Percentiles rank a stretch among this genome's conserved stretches.
phyloP scores from a whole-genome alignment of 1,140 invertebrate genomes.

The Phymastichus coffea region DNA sequence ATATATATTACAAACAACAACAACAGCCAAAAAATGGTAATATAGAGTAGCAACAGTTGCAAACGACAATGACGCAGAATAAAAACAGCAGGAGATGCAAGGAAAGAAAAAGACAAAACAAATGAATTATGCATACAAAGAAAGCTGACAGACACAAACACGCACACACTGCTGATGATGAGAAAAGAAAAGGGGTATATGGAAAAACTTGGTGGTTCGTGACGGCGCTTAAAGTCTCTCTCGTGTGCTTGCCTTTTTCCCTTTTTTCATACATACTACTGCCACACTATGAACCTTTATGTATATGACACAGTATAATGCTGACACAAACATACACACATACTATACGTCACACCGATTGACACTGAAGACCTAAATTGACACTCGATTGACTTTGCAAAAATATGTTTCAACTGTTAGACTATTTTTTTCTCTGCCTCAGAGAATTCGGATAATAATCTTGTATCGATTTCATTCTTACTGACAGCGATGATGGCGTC shows the following conservation, averaged over 20 bases:
- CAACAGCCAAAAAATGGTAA: neutral
- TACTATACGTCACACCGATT: neutral
- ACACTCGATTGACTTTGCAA: neutral
- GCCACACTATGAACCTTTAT: no score
- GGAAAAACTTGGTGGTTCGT: neutral
- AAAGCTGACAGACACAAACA: no score
- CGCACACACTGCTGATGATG: no score
- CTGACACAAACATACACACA: neutral
- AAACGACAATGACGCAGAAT: neutral
- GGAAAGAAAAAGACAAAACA: neutral
- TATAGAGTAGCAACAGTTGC: neutral
- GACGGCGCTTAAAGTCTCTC: no score
- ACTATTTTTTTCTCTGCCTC: no score
- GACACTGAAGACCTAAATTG: constrained; percentile 5
- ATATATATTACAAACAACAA: neutral
- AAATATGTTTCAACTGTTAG: constrained; percentile 13
- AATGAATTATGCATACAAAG: neutral
- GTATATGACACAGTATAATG: neutral
- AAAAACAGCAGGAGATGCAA: neutral
- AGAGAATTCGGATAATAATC: no score
- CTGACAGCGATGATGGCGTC: no score
- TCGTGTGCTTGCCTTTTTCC: no score
- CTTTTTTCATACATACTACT: no score
- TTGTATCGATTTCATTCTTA: no score
- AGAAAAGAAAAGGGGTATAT: neutral